A percentile compares a stretch with the other conserved stretches of the same genome.
Evolutionary conservation across 2,113 vertebrate species (phyloP).

Genomic region (Crotalus viridis): DNA sequence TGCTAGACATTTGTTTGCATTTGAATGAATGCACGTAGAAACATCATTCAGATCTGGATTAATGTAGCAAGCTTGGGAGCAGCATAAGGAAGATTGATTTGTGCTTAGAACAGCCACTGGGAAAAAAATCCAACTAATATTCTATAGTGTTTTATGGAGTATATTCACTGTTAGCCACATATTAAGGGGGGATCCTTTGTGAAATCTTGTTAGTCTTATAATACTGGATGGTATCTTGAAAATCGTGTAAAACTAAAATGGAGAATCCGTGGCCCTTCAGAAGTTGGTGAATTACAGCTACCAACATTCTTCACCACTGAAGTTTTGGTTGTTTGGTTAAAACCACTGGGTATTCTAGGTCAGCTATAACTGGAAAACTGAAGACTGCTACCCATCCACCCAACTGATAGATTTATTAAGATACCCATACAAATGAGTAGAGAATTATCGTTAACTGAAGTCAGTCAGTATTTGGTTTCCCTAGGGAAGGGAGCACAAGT

Average conservation of each 20-base stretch:
- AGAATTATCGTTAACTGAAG: neutral
- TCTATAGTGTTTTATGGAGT: neutral
- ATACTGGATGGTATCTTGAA: neutral
- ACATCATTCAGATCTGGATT: neutral
- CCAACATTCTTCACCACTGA: neutral
- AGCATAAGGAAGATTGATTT: neutral
- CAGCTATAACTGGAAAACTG: neutral
- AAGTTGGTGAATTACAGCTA: neutral
- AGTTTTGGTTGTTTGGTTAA: neutral
- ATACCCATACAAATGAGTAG: neutral
- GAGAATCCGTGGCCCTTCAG: neutral
- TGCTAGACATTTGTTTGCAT: neutral
- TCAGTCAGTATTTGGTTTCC: neutral
- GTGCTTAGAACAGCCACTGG: neutral
- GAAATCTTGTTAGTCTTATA: neutral
- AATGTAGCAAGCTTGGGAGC: neutral
- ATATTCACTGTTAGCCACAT: neutral
- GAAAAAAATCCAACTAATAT: neutral
- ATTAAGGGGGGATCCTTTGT: neutral
- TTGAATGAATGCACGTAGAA: neutral
- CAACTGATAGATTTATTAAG: neutral
- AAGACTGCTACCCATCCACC: neutral
- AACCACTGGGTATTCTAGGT: neutral
- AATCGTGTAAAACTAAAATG: neutral
- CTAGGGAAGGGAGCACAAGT: neutral